phyloP scores from a whole-genome alignment of 2,113 vertebrate genomes.

The Mastomys coucha region DNA sequence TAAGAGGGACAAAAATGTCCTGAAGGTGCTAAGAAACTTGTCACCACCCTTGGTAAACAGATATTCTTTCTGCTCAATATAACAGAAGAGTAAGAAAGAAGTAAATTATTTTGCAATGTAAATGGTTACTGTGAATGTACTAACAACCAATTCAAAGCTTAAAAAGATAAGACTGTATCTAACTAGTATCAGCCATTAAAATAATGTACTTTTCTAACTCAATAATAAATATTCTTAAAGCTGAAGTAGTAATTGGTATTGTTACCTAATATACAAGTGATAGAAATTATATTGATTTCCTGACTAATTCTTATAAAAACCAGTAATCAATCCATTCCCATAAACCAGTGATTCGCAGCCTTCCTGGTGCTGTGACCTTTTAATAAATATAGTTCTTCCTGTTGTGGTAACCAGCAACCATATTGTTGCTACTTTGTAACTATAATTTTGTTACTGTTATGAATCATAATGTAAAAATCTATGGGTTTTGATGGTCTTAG shows the following conservation, averaged over 20 bases:
- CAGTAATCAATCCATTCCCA: not conserved
- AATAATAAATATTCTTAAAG: not conserved
- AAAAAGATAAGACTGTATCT: not conserved
- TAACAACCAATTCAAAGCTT: slow-evolving; percentile 17
- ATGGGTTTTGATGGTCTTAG: not conserved
- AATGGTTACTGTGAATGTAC: not conserved
- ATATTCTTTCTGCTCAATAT: slow-evolving; percentile 17
- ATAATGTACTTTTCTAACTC: slow-evolving; percentile 3
- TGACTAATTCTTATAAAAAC: not conserved
- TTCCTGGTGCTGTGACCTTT: not conserved
- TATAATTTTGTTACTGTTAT: not conserved
- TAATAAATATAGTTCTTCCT: not conserved
- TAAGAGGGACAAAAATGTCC: not conserved
- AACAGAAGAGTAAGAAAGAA: not conserved
- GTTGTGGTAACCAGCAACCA: not conserved
- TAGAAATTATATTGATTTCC: not conserved
- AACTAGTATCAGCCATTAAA: slow-evolving; percentile 29
- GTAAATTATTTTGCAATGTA: not conserved
- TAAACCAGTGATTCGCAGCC: not conserved
- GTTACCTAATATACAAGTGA: not conserved
- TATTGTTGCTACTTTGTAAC: not conserved
- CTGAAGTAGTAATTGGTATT: not conserved
- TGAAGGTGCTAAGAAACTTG: not conserved
- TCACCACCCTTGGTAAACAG: not conserved
- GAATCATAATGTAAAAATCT: not conserved